Conservation (phyloP, 2,113 vertebrate species). For the Talpa occidentalis region DNA sequence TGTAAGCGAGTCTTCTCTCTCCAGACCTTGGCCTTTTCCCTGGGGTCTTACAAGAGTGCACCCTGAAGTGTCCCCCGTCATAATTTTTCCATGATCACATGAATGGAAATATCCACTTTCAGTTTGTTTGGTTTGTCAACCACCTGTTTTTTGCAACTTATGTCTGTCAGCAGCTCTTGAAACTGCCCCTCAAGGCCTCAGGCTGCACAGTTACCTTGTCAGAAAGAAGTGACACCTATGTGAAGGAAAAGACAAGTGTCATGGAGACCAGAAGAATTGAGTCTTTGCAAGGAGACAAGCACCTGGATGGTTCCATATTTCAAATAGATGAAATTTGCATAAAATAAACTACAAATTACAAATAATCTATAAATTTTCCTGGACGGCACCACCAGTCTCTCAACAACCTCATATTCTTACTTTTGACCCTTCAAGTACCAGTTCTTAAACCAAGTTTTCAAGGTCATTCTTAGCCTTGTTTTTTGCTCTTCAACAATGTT, state of each 20-base stretch:
- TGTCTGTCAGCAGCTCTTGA: neutral
- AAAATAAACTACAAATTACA: neutral
- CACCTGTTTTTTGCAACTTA: neutral
- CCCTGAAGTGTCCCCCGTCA: neutral
- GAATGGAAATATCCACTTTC: neutral
- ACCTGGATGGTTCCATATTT: neutral
- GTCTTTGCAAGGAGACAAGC: conserved; percentile 11
- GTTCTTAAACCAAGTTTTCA: neutral
- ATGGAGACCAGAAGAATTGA: neutral
- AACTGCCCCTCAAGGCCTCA: neutral
- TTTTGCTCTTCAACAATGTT: neutral
- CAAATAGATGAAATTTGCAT: conserved; percentile 12
- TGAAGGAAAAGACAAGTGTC: neutral
- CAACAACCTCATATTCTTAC: neutral
- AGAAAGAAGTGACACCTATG: neutral
- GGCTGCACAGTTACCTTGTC: neutral
- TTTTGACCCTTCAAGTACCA: neutral
- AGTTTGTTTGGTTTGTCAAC: neutral
- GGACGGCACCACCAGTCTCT: no score
- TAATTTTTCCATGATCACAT: neutral
- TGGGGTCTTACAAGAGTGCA: neutral
- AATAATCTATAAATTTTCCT: no score
- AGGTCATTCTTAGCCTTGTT: neutral
- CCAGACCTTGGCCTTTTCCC: neutral
- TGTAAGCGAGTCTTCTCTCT: neutral